Evolutionary conservation across 2,888 invertebrate species (phyloP).

Genomic region (Netelia melanura): DNA sequence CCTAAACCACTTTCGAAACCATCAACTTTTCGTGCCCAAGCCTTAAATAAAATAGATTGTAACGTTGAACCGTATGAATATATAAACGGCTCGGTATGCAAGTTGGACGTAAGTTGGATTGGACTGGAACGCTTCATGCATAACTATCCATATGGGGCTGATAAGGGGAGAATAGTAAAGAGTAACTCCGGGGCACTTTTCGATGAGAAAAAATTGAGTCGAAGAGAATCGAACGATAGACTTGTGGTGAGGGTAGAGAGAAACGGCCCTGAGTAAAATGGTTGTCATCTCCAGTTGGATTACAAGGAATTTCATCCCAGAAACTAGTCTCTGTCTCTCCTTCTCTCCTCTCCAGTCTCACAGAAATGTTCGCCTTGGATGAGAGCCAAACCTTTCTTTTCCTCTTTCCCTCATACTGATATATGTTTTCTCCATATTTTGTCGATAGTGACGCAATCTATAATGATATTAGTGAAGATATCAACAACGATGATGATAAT

Average conservation of each 20-base stretch:
- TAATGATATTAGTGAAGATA: too few relatives aligned
- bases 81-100: too few relatives aligned
- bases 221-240: slow-evolving; percentile 68
- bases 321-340: slow-evolving; percentile 23
- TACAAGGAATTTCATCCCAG: slow-evolving; percentile 71
- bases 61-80: background rate
- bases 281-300: slow-evolving; percentile 75
- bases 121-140: background rate
- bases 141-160: background rate
- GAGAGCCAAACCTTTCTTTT: slow-evolving; percentile 57
- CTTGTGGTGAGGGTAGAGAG: slow-evolving; percentile 37
- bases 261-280: slow-evolving; percentile 79
- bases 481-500: too few relatives aligned
- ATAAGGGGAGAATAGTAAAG: slow-evolving; percentile 6
- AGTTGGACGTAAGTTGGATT: slow-evolving; percentile 14
- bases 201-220: slow-evolving; percentile 76
- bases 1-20: background rate
- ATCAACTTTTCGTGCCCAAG: background rate
- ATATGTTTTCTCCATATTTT: too few relatives aligned
- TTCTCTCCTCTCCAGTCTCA: slow-evolving; percentile 60
- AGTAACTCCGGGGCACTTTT: slow-evolving; percentile 68
- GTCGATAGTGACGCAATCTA: too few relatives aligned
- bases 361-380: slow-evolving; percentile 66
- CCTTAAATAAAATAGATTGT: too few relatives aligned
- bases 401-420: slow-evolving; percentile 7